Conservation (phyloP, 2,888 invertebrate species). For the Andrena chrysosceles region DNA sequence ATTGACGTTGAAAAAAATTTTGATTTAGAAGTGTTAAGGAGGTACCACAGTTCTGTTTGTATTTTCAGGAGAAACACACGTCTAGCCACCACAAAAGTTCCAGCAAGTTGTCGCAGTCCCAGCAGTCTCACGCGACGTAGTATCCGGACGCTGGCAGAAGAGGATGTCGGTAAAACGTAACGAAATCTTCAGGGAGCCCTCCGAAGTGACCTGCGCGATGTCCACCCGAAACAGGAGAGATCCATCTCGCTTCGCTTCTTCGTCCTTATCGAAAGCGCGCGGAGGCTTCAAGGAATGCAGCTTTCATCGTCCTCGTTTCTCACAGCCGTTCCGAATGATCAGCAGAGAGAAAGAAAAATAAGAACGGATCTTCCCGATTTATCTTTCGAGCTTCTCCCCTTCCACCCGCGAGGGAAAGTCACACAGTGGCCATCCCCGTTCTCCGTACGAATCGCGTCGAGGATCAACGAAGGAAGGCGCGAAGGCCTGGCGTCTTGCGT, state of each 20-base stretch:
- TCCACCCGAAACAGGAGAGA: constrained; percentile 23
- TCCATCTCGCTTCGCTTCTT: constrained; percentile 34
- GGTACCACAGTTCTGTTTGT: constrained; percentile 63
- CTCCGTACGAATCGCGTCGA: neutral
- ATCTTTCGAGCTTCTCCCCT: constrained; percentile 1
- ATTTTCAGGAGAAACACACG: constrained; percentile 82
- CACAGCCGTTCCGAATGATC: constrained; percentile 11
- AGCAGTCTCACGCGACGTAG: constrained; percentile 78
- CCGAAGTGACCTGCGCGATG: constrained; percentile 16
- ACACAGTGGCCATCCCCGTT: neutral
- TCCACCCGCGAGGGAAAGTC: neutral
- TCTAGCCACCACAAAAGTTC: constrained; percentile 82
- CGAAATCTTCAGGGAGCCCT: constrained; percentile 15
- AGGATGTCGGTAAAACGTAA: constrained; percentile 50
- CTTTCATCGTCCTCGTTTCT: constrained; percentile 36
- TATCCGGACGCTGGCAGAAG: constrained; percentile 69
- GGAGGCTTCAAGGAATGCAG: constrained; percentile 12
- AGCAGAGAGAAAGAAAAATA: constrained; percentile 1
- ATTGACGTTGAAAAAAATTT: neutral
- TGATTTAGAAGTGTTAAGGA: neutral
- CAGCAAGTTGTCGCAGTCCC: constrained; percentile 77
- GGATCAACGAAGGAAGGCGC: constrained; percentile 20
- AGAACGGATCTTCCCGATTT: neutral
- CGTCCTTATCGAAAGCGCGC: constrained; percentile 15
- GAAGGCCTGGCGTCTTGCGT: constrained; percentile 58